Percentiles rank a stretch among this genome's conserved stretches.
Conservation (phyloP, 2,797 vertebrate genomes). For the Natrix natrix region DNA sequence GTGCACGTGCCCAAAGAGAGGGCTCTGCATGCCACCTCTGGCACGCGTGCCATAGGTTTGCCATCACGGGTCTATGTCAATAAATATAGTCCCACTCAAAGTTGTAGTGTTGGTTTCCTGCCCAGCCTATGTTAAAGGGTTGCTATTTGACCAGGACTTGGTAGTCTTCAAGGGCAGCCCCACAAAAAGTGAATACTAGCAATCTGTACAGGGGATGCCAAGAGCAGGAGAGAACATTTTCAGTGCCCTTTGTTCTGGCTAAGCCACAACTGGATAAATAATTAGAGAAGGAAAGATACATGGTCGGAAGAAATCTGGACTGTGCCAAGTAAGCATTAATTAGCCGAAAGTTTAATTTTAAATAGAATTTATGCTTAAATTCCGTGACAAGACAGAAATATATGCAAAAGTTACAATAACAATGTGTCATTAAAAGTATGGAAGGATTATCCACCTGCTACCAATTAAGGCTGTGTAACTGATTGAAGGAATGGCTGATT, state of each 20-base stretch:
- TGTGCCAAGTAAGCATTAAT: conserved; percentile 57
- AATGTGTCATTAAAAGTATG: conserved; percentile 42
- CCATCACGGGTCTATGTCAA: neutral
- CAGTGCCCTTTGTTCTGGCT: neutral
- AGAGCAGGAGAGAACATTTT: neutral
- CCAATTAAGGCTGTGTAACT: conserved; percentile 59
- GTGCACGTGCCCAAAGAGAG: no score
- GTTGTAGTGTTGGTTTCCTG: neutral
- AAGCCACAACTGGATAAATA: conserved; percentile 25
- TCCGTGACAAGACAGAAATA: conserved; percentile 39
- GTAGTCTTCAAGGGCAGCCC: neutral
- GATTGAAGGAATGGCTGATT: conserved; percentile 60
- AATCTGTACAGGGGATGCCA: neutral
- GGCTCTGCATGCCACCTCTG: no score
- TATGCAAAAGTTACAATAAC: conserved; percentile 50
- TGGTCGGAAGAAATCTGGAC: conserved; percentile 32
- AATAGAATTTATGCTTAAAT: conserved; percentile 53
- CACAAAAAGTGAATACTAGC: neutral
- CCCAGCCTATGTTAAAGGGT: neutral
- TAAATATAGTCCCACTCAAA: neutral
- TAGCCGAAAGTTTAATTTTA: conserved; percentile 50
- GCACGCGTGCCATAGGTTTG: no score
- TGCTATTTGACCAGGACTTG: neutral
- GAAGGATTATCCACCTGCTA: conserved; percentile 57
- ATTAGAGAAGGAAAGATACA: conserved; percentile 30